Evolutionary conservation across 2,113 vertebrate genomes (phyloP).

Genomic region (Nycticebus coucang): DNA sequence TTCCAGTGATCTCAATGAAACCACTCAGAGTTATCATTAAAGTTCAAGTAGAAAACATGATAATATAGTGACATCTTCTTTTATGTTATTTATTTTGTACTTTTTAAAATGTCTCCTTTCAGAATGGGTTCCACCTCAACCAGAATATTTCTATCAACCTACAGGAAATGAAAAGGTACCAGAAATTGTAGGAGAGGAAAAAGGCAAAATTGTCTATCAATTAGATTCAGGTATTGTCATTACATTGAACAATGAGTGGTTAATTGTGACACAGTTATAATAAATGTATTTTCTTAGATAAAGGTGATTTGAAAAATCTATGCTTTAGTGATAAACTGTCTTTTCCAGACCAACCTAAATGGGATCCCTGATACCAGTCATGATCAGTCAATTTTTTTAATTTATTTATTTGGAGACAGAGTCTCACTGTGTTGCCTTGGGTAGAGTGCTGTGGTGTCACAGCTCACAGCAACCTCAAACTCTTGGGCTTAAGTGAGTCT

Average conservation of each 20-base stretch:
- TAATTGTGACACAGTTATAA: neutral
- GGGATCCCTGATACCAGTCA: neutral
- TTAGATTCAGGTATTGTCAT: slow-evolving; percentile 86
- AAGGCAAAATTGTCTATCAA: slow-evolving; percentile 88
- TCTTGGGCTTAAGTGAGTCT: too few species aligned
- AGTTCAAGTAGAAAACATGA: too few species aligned
- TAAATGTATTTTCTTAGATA: neutral
- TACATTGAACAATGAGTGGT: neutral
- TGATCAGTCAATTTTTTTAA: neutral
- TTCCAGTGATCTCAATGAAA: too few species aligned
- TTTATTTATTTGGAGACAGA: too few species aligned
- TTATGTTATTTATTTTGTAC: slow-evolving; percentile 17
- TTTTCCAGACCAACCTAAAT: neutral
- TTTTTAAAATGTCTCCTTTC: slow-evolving; percentile 41
- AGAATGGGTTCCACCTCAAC: slow-evolving; percentile 92
- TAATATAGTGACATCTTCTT: neutral
- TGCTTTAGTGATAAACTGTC: neutral
- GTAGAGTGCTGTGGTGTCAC: too few species aligned
- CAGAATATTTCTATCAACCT: slow-evolving; percentile 91
- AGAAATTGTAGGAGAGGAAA: slow-evolving; percentile 74
- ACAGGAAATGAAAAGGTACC: slow-evolving; percentile 81
- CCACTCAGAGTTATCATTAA: too few species aligned
- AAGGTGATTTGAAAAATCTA: neutral
- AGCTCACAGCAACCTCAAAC: too few species aligned
- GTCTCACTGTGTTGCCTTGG: too few species aligned